Conservation (phyloP, 2,113 vertebrate genomes). For the Rhabdornis inornatus region DNA sequence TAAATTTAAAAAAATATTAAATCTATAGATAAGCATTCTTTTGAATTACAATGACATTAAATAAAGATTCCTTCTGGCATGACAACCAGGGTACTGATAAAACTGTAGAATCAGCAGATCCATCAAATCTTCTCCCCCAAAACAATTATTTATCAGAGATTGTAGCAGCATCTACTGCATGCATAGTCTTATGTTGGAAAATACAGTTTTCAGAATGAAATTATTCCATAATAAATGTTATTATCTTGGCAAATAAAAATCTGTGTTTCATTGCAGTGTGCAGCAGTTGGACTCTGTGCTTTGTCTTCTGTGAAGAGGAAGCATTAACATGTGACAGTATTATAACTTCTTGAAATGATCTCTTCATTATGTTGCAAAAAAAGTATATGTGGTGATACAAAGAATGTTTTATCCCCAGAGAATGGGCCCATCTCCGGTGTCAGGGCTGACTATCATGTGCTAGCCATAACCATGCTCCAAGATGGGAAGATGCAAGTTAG, state of each 20-base stretch:
- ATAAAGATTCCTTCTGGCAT: neutral
- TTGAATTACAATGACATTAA: neutral
- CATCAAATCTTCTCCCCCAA: neutral
- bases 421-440: neutral
- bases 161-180: neutral
- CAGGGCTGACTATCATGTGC: conserved; percentile 53
- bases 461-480: neutral
- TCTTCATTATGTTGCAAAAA: conserved; percentile 12
- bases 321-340: neutral
- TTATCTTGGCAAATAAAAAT: neutral
- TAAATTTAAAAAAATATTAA: neutral
- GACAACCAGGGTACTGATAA: neutral
- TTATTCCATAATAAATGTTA: neutral
- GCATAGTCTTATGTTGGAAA: neutral
- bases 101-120: neutral
- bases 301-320: conserved; percentile 13
- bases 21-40: neutral
- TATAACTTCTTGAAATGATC: conserved; percentile 26
- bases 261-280: neutral
- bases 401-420: neutral
- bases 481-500: neutral
- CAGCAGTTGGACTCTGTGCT: neutral
- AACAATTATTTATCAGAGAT: neutral
- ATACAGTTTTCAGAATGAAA: neutral
- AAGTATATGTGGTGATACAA: neutral